Evolutionary conservation across 2,797 vertebrate genomes (phyloP).

Genomic region (Hozukius guyotensis): DNA sequence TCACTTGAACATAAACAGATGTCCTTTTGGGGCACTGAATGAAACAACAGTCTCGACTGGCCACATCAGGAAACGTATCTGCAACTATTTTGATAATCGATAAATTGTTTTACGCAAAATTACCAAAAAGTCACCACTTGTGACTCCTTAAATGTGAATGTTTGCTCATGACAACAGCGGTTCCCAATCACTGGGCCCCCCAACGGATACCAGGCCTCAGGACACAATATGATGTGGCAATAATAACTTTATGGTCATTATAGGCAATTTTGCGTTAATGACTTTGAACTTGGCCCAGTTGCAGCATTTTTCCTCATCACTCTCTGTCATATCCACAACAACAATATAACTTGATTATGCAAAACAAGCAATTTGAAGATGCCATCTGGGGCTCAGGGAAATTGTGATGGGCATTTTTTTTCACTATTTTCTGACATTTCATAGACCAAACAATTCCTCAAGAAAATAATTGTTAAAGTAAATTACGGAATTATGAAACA

Average conservation of each 20-base stretch:
- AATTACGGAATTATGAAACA: not conserved
- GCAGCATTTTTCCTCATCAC: not conserved
- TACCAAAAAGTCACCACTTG: not conserved
- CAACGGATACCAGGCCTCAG: not conserved
- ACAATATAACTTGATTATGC: not conserved
- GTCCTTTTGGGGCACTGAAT: not conserved
- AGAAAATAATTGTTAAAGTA: not conserved
- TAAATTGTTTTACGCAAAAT: not conserved
- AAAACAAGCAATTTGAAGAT: not conserved
- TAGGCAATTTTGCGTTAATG: not conserved
- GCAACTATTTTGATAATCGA: not conserved
- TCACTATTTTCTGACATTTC: not conserved
- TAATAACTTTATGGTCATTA: not conserved
- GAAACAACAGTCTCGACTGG: not conserved
- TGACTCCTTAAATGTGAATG: not conserved
- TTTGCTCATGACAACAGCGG: not conserved
- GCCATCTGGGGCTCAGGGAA: not conserved
- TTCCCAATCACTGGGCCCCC: not conserved
- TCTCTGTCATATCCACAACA: not conserved
- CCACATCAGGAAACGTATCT: not conserved
- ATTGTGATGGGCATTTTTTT: accelerated
- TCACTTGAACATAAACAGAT: not conserved
- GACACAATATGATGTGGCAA: not conserved
- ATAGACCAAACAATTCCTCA: not conserved
- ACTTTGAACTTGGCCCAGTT: not conserved